phyloP scores from a whole-genome alignment of 35 echinoderm and acorn worm genomes.

The Ptychodera flava region DNA sequence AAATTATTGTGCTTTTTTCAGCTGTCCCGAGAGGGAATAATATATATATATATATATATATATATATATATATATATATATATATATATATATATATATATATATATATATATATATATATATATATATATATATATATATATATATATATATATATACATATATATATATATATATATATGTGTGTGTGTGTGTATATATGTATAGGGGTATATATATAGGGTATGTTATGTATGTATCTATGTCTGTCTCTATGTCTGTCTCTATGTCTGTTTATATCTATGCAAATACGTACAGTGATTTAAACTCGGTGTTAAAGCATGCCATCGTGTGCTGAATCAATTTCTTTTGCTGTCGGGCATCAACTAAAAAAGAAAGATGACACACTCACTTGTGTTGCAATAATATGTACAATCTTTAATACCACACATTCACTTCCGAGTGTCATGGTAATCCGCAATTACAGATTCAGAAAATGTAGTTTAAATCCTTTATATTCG shows the following conservation, averaged over 20 bases:
- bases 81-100: not conserved
- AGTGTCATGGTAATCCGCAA: too few relatives aligned
- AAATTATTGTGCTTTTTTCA: too few relatives aligned
- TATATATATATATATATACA: not conserved
- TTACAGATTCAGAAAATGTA: too few relatives aligned
- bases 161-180: not conserved
- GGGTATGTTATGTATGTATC: not conserved
- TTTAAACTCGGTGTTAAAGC: too few relatives aligned
- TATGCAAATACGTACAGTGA: not conserved
- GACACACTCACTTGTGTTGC: too few relatives aligned
- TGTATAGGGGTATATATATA: not conserved
- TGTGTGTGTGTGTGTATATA: not conserved
- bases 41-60: not conserved
- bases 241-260: not conserved
- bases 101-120: not conserved
- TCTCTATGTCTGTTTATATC: not conserved
- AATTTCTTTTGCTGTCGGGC: too few relatives aligned
- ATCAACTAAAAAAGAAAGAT: too few relatives aligned
- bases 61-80: not conserved
- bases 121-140: not conserved
- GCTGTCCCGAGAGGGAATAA: too few relatives aligned
- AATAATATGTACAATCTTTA: too few relatives aligned
- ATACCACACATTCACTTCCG: too few relatives aligned
- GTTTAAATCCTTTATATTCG: too few relatives aligned
- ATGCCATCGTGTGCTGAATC: too few relatives aligned